These are phyloP conservation scores for Exocentrus adspersus DNA, from an alignment of 2,888 invertebrate species.

Conservation along the genomic window DNA sequence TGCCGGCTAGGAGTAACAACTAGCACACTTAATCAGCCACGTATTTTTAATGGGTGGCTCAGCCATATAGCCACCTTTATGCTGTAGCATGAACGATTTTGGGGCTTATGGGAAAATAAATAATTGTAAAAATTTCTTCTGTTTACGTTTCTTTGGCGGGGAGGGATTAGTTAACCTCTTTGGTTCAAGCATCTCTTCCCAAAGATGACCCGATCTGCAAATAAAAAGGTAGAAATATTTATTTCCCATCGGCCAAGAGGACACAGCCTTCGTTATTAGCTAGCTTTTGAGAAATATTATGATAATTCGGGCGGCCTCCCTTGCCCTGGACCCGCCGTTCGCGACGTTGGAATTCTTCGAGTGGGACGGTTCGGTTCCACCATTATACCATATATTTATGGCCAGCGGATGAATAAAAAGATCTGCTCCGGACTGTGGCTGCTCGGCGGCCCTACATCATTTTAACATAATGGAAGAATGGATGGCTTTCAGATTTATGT, in stretches of 20 bases:
- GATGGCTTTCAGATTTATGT: conserved; percentile 63
- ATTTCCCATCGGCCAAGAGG: conserved; percentile 1
- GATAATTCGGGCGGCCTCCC: conserved; percentile 27
- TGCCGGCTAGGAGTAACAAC: conserved; percentile 40
- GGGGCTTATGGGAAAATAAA: too few species aligned
- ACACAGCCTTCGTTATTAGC: conserved; percentile 19
- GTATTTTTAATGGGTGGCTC: conserved; percentile 24
- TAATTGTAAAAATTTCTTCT: too few species aligned
- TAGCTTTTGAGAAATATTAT: conserved; percentile 38
- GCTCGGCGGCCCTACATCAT: conserved; percentile 59
- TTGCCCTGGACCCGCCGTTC: conserved; percentile 28
- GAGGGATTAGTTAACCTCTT: too few species aligned
- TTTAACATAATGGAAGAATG: conserved; percentile 62
- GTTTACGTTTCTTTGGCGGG: too few species aligned
- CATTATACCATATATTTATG: conserved; percentile 56
- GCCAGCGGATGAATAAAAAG: conserved; percentile 54
- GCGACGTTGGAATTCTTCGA: conserved; percentile 43
- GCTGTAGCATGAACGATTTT: too few species aligned
- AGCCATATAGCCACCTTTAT: too few species aligned
- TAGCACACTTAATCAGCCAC: conserved; percentile 30
- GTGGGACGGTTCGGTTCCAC: conserved; percentile 45
- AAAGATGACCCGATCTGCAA: neutral
- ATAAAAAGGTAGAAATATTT: conserved; percentile 8
- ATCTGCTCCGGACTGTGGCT: conserved; percentile 47
- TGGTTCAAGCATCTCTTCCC: too few species aligned